phyloP scores from a whole-genome alignment of 2,113 vertebrate genomes.

The Dissostichus mawsoni region DNA sequence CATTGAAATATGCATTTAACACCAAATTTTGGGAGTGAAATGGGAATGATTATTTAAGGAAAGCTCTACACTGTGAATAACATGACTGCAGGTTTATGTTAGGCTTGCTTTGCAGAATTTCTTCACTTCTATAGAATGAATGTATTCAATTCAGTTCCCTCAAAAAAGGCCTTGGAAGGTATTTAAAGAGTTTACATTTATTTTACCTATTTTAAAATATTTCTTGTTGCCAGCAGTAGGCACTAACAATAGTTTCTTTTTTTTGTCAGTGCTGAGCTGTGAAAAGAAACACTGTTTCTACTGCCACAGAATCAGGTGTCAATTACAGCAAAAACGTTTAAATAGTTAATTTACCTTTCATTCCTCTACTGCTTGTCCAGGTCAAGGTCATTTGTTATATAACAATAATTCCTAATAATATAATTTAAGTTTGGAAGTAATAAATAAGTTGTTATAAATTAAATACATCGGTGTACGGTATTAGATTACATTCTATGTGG shows the following conservation, averaged over 20 bases:
- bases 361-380: neutral
- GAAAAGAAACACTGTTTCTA: neutral
- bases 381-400: neutral
- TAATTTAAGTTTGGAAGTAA: neutral
- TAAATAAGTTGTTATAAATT: too few species aligned
- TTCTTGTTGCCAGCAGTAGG: neutral
- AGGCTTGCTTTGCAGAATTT: conserved; percentile 4
- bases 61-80: neutral
- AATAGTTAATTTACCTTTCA: neutral
- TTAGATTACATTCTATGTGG: neutral
- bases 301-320: neutral
- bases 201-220: neutral
- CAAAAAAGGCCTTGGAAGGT: neutral
- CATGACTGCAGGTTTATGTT: conserved; percentile 8
- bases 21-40: conserved; percentile 13
- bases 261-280: neutral
- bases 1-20: conserved; percentile 4
- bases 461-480: neutral
- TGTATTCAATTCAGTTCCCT: neutral
- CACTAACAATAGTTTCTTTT: neutral
- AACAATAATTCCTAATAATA: neutral
- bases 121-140: neutral
- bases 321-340: neutral
- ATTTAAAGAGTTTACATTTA: neutral
- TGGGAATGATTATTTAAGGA: neutral